Evolutionary conservation across 2,888 invertebrate species (phyloP).

Genomic region (Griposia aprilina): DNA sequence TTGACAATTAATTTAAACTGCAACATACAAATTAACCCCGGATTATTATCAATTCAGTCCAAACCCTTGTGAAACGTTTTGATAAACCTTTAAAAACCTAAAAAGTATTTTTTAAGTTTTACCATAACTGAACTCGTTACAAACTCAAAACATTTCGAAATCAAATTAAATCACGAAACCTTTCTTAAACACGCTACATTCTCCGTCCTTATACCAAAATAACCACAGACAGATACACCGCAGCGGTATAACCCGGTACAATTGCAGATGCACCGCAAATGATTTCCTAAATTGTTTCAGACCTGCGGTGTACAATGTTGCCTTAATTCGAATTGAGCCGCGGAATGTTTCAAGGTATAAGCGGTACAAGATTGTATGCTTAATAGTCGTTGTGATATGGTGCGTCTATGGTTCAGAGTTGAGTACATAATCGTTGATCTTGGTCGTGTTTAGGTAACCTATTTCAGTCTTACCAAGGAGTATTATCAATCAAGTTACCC

Average conservation of each 20-base stretch:
- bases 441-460: constrained; percentile 8
- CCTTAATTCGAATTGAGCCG: constrained; percentile 68
- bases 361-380: constrained; percentile 41
- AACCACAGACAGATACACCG: constrained; percentile 79
- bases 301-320: constrained; percentile 76
- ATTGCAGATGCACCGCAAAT: constrained; percentile 83
- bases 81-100: no score
- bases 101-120: no score
- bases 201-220: constrained; percentile 59
- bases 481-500: no score
- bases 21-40: not conserved
- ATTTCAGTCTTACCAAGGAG: no score
- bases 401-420: constrained; percentile 1
- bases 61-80: no score
- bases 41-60: no score
- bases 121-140: not conserved
- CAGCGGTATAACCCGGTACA: constrained; percentile 81
- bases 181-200: constrained; percentile 22
- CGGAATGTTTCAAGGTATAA: constrained; percentile 49
- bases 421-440: not conserved
- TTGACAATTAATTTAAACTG: not conserved
- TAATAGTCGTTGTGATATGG: constrained; percentile 43
- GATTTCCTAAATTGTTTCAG: constrained; percentile 84
- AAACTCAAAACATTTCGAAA: not conserved
- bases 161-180: not conserved